Percentiles rank a stretch among this genome's conserved stretches.
phyloP scores from a whole-genome alignment of 1,140 invertebrate genomes.

The Drosophila miranda region DNA sequence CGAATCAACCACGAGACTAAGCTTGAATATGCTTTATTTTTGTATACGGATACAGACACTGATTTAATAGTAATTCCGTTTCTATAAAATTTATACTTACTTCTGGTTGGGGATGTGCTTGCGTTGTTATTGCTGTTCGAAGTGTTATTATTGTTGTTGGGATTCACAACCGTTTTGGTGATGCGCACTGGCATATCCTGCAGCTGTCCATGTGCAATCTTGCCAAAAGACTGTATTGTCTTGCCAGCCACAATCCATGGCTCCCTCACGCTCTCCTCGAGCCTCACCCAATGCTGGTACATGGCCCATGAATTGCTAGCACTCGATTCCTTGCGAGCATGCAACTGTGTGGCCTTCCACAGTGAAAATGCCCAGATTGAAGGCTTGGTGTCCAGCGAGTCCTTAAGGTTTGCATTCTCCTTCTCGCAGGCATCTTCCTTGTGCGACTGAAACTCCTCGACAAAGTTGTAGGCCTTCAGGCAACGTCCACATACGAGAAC shows the following conservation, averaged over 20 bases:
- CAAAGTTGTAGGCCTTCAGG: conserved; percentile 89
- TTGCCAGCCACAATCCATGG: conserved; percentile 90
- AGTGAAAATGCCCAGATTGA: conserved; percentile 92
- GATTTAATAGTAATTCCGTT: too few relatives aligned
- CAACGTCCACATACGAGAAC: conserved; percentile 91
- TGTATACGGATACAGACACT: background rate
- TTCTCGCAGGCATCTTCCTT: conserved; percentile 86
- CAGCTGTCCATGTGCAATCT: conserved; percentile 82
- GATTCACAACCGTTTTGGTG: conserved; percentile 81
- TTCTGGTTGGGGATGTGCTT: conserved; percentile 61
- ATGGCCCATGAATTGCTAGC: conserved; percentile 88
- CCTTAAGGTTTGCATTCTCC: conserved; percentile 84
- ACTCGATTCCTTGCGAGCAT: conserved; percentile 83
- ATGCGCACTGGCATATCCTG: conserved; percentile 82
- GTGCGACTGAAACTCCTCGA: conserved; percentile 90
- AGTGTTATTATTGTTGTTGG: conserved; percentile 61
- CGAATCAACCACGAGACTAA: too few relatives aligned
- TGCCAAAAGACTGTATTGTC: conserved; percentile 87
- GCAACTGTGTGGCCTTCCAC: conserved; percentile 87
- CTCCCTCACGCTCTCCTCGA: conserved; percentile 87
- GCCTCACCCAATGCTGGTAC: conserved; percentile 91
- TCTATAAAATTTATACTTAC: conserved; percentile 25
- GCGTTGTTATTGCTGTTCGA: conserved; percentile 57
- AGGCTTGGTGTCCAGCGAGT: conserved; percentile 88
- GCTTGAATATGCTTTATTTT: background rate